phyloP scores from a whole-genome alignment of 2,113 vertebrate species.

The Myrmecobius fasciatus region DNA sequence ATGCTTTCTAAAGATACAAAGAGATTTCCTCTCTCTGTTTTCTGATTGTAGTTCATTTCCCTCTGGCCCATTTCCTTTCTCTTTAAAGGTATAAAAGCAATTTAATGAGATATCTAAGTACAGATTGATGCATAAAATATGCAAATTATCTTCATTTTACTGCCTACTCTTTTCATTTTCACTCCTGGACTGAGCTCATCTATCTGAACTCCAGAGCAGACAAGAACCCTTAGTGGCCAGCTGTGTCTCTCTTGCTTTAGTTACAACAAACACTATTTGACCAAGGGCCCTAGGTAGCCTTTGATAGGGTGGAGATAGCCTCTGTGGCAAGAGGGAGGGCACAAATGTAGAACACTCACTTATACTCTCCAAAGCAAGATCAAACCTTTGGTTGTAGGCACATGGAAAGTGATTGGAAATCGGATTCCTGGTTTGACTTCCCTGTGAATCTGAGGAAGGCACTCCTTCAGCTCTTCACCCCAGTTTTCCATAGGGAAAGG shows the following conservation, averaged over 20 bases:
- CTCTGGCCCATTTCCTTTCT: not conserved
- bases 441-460: not conserved
- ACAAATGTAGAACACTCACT: not conserved
- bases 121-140: not conserved
- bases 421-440: not conserved
- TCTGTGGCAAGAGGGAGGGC: not conserved
- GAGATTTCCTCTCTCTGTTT: constrained; percentile 20
- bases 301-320: not conserved
- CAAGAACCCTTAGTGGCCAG: not conserved
- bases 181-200: not conserved
- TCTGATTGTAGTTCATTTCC: not conserved
- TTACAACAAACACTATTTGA: not conserved
- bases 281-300: not conserved
- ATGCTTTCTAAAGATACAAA: not conserved
- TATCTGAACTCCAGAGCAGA: not conserved
- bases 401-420: not conserved
- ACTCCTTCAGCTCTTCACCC: not conserved
- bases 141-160: constrained; percentile 13
- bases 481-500: not conserved
- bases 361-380: not conserved
- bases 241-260: not conserved
- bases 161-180: not conserved
- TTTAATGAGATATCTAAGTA: constrained; percentile 9
- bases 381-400: not conserved
- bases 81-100: constrained; percentile 30